A percentile compares a stretch with the other conserved stretches of the same genome.
Conservation (phyloP, 2,113 vertebrate species). For the Scartelaos histophorus region DNA sequence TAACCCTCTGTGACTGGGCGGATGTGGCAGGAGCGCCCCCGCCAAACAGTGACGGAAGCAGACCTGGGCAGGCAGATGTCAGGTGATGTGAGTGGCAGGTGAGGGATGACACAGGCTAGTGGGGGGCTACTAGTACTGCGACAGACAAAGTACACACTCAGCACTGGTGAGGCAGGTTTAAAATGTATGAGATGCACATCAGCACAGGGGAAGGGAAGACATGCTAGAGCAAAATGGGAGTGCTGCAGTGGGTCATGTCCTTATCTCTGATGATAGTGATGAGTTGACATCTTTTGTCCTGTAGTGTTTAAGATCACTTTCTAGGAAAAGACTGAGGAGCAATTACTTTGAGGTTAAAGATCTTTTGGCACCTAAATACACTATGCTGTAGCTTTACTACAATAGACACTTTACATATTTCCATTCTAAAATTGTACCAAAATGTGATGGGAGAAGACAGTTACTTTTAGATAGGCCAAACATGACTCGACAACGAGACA, state of each 20-base stretch:
- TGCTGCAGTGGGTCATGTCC: constrained; percentile 27
- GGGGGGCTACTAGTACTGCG: constrained; percentile 26
- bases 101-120: constrained; percentile 40
- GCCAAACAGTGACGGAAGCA: constrained; percentile 4
- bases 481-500: too few relatives aligned
- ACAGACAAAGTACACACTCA: constrained; percentile 55
- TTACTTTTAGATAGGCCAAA: too few relatives aligned
- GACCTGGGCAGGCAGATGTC: constrained; percentile 46
- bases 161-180: constrained; percentile 72
- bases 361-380: neutral
- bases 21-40: neutral
- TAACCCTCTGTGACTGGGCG: constrained; percentile 35
- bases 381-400: neutral
- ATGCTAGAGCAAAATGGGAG: constrained; percentile 22
- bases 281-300: constrained; percentile 17
- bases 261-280: constrained; percentile 11
- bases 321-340: neutral
- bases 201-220: constrained; percentile 46
- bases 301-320: neutral
- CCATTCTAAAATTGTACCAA: too few relatives aligned
- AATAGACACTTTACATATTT: too few relatives aligned
- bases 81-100: constrained; percentile 43
- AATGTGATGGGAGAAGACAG: too few relatives aligned
- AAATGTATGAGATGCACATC: constrained; percentile 66
- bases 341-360: neutral